A percentile compares a stretch with the other conserved stretches of the same genome.
These are phyloP conservation scores for Meghimatium bilineatum DNA, from an alignment of 2,888 invertebrate species.

Conservation along the genomic window DNA sequence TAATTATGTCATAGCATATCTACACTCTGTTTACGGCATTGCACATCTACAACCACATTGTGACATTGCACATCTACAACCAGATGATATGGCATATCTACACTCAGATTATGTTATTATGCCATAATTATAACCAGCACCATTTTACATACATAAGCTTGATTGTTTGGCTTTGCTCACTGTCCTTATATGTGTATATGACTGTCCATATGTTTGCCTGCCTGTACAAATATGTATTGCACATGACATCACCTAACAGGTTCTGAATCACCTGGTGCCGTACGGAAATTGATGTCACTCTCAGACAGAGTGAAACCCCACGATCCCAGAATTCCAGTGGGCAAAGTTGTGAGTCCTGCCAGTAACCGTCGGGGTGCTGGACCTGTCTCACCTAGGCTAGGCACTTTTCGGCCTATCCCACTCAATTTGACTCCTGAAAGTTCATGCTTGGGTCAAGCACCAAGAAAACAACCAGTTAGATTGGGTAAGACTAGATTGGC, in stretches of 20 bases:
- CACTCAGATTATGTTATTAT: too few relatives aligned
- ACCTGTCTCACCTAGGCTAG: constrained; percentile 86
- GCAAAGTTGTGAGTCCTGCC: constrained; percentile 64
- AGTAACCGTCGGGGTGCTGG: constrained; percentile 85
- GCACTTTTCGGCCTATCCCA: constrained; percentile 73
- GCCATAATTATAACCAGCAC: neutral
- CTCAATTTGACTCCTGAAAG: constrained; percentile 95
- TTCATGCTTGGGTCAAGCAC: constrained; percentile 82
- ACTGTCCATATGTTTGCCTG: constrained; percentile 15
- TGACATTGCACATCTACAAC: too few relatives aligned
- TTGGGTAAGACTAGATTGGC: constrained; percentile 67
- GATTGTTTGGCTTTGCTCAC: neutral
- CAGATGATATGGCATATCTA: too few relatives aligned
- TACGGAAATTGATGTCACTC: constrained; percentile 94
- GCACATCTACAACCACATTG: too few relatives aligned
- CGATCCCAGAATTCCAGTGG: constrained; percentile 70
- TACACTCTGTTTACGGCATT: too few relatives aligned
- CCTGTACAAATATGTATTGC: constrained; percentile 45
- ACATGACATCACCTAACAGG: constrained; percentile 78
- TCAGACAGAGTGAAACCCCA: constrained; percentile 79
- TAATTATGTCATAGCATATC: too few relatives aligned
- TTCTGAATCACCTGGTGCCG: constrained; percentile 96
- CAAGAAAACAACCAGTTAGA: constrained; percentile 88
- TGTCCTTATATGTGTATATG: neutral
- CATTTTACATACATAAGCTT: neutral